phyloP scores from a whole-genome alignment of 2,797 vertebrate species.

The Carcharodon carcharias region DNA sequence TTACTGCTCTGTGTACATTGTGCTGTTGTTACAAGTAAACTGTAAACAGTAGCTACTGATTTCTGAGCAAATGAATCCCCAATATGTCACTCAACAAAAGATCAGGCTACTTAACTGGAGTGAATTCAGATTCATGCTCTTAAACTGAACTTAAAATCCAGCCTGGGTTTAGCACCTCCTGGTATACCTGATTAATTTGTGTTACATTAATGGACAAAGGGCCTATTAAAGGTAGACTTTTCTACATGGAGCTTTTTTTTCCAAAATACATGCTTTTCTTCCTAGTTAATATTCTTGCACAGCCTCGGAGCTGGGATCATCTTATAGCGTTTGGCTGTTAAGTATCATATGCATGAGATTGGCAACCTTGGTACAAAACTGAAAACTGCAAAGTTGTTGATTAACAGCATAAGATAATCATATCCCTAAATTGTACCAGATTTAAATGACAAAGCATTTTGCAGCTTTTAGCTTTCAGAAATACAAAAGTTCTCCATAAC shows the following conservation, averaged over 20 bases:
- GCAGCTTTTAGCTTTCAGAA: background rate
- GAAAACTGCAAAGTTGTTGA: conserved; percentile 7
- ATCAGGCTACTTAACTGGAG: background rate
- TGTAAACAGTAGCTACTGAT: conserved; percentile 65
- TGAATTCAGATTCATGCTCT: background rate
- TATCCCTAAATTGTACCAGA: background rate
- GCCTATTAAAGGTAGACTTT: background rate
- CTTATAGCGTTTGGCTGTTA: background rate
- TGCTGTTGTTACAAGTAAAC: conserved; percentile 50
- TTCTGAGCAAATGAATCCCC: conserved; percentile 66
- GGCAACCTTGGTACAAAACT: background rate
- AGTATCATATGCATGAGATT: background rate
- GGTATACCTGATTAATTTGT: background rate
- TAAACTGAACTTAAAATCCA: background rate
- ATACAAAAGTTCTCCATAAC: background rate
- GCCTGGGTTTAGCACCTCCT: background rate
- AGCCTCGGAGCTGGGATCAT: background rate
- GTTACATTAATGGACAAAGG: background rate
- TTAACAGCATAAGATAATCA: background rate
- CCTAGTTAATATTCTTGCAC: background rate
- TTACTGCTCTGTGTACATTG: background rate
- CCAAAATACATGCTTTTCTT: background rate
- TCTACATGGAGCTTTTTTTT: background rate
- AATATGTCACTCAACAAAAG: conserved; percentile 56
- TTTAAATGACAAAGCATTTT: conserved; percentile 7